These are phyloP conservation scores for Dasysyrphus albostriatus DNA, from an alignment of 2,888 invertebrate genomes.

Conservation along the genomic window DNA sequence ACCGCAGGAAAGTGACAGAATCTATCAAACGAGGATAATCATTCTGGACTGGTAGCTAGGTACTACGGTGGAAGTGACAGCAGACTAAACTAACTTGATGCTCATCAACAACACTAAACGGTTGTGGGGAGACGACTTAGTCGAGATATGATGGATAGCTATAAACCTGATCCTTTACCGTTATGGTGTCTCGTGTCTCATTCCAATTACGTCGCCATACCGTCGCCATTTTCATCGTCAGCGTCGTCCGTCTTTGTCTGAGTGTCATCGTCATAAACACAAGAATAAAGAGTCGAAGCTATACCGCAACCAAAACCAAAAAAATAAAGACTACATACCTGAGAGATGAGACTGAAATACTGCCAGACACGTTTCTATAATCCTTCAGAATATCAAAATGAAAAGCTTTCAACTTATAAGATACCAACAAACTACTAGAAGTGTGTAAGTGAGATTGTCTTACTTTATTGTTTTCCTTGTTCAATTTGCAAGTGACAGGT, in stretches of 20 bases:
- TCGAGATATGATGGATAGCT: background rate
- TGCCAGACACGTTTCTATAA: background rate
- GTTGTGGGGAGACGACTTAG: background rate
- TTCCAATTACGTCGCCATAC: background rate
- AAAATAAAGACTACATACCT: background rate
- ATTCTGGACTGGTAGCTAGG: background rate
- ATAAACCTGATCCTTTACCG: background rate
- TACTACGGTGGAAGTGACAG: background rate
- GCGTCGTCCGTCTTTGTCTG: background rate
- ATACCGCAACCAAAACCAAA: background rate
- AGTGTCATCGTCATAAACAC: background rate
- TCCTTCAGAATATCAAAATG: background rate
- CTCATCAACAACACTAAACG: background rate
- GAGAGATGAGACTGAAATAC: background rate
- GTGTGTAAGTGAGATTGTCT: background rate
- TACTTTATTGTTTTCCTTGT: background rate
- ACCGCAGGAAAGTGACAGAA: background rate
- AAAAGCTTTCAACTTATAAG: background rate
- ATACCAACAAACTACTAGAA: background rate
- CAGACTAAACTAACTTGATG: background rate
- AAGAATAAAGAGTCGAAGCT: background rate
- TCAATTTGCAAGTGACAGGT: background rate
- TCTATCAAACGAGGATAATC: conserved; percentile 13
- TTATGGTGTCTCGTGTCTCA: background rate
- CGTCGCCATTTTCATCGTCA: background rate